phyloP scores from a whole-genome alignment of 1,140 invertebrate genomes.

The Drosophila tsacasi region DNA sequence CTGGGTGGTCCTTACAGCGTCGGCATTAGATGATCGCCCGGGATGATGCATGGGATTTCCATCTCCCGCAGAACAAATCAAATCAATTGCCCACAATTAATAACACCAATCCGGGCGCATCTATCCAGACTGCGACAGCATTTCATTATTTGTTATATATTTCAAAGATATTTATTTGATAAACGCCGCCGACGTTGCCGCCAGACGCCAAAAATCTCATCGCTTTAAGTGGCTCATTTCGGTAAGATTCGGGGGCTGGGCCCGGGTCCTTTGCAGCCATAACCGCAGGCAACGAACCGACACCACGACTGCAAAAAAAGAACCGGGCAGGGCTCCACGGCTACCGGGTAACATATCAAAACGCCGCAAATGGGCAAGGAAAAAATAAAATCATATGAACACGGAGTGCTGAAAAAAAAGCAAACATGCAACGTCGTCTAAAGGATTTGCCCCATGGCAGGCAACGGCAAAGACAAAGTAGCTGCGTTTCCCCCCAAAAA shows the following conservation, averaged over 20 bases:
- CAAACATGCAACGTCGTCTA: conserved; percentile 76
- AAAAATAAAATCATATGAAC: conserved; percentile 74
- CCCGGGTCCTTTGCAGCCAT: conserved; percentile 41
- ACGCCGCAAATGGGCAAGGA: conserved; percentile 77
- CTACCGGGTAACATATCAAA: conserved; percentile 82
- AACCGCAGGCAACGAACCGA: conserved; percentile 63
- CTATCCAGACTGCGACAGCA: conserved; percentile 62
- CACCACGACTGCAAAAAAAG: conserved; percentile 47
- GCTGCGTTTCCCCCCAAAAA: conserved; percentile 38
- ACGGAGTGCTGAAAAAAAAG: conserved; percentile 69
- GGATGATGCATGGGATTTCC: conserved; percentile 51
- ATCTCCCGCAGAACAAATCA: conserved; percentile 60
- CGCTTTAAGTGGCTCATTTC: conserved; percentile 81
- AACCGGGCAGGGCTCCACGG: conserved; percentile 37
- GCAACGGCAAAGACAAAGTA: conserved; percentile 75
- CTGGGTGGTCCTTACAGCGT: conserved; percentile 37
- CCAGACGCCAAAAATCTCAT: conserved; percentile 82
- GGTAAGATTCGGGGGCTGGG: conserved; percentile 32
- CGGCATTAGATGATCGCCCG: conserved; percentile 10
- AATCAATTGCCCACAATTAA: conserved; percentile 77
- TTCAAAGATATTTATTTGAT: conserved; percentile 82
- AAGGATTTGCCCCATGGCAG: conserved; percentile 75
- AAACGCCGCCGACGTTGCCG: conserved; percentile 72
- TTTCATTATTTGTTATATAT: conserved; percentile 82
- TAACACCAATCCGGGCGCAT: conserved; percentile 68